Evolutionary conservation across 2,797 vertebrate genomes (phyloP).

Genomic region (Melanotaenia pygmaea): DNA sequence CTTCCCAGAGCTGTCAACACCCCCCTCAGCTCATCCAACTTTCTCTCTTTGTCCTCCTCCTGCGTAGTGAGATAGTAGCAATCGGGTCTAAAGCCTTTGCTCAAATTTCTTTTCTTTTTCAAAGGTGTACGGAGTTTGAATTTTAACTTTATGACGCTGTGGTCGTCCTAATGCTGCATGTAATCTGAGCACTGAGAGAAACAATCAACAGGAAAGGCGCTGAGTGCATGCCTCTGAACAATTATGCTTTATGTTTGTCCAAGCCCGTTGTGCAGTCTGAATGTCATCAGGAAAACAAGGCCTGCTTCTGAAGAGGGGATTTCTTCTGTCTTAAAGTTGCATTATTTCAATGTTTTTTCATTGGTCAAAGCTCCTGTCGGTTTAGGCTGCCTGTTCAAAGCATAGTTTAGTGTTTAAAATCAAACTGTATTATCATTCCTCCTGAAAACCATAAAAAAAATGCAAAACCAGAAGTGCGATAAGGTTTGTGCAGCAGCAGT

Average conservation of each 20-base stretch:
- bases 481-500: neutral
- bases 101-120: constrained; percentile 26
- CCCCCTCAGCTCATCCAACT: constrained; percentile 43
- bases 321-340: neutral
- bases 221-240: constrained; percentile 56
- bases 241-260: constrained; percentile 56
- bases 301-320: constrained; percentile 17
- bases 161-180: constrained; percentile 15
- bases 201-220: constrained; percentile 32
- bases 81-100: constrained; percentile 29
- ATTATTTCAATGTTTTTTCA: constrained; percentile 25
- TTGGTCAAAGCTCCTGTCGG: neutral
- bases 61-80: constrained; percentile 28
- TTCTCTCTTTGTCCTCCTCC: constrained; percentile 39
- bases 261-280: constrained; percentile 20
- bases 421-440: constrained; percentile 3
- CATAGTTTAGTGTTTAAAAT: neutral
- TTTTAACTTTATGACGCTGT: constrained; percentile 27
- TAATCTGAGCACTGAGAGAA: constrained; percentile 21
- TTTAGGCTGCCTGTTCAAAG: constrained; percentile 11
- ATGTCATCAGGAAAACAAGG: constrained; percentile 54
- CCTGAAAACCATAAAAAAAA: neutral
- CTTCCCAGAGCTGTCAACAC: constrained; percentile 56
- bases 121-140: constrained; percentile 25
- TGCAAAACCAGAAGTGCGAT: constrained; percentile 6